A percentile compares a stretch with the other conserved stretches of the same genome.
These are phyloP conservation scores for Digitonthophagus gazella DNA, from an alignment of 2,888 invertebrate genomes.

Conservation along the genomic window DNA sequence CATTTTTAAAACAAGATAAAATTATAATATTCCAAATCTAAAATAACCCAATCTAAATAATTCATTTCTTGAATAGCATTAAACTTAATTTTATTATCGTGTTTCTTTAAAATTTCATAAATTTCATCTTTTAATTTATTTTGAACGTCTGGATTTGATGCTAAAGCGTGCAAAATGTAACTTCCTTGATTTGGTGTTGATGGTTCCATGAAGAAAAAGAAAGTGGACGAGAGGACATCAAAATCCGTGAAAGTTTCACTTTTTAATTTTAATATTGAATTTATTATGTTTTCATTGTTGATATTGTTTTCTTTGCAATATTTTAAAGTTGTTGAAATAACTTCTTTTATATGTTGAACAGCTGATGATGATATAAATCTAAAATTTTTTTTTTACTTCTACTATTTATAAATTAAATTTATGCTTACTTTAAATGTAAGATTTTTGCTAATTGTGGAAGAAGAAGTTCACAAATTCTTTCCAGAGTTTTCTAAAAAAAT, in stretches of 20 bases:
- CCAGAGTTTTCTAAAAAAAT: conserved; percentile 39
- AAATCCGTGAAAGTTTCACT: conserved; percentile 34
- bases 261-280: conserved; percentile 45
- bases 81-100: conserved; percentile 45
- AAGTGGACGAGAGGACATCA: conserved; percentile 44
- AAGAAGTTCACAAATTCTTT: conserved; percentile 41
- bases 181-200: conserved; percentile 50
- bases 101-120: conserved; percentile 36
- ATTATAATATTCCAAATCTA: no score
- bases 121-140: conserved; percentile 49
- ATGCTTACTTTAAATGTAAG: no score
- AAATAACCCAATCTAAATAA: conserved; percentile 35
- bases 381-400: conserved; percentile 14
- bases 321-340: conserved; percentile 44
- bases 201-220: conserved; percentile 52
- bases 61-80: conserved; percentile 50
- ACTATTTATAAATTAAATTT: not conserved
- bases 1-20: no score
- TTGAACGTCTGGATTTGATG: conserved; percentile 48
- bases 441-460: no score
- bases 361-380: conserved; percentile 36
- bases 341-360: conserved; percentile 42
- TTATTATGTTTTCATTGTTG: conserved; percentile 49
- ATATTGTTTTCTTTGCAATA: conserved; percentile 47
- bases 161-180: conserved; percentile 48